These are phyloP conservation scores for Coilia nasus DNA, from an alignment of 2,797 vertebrate genomes.

Conservation along the genomic window DNA sequence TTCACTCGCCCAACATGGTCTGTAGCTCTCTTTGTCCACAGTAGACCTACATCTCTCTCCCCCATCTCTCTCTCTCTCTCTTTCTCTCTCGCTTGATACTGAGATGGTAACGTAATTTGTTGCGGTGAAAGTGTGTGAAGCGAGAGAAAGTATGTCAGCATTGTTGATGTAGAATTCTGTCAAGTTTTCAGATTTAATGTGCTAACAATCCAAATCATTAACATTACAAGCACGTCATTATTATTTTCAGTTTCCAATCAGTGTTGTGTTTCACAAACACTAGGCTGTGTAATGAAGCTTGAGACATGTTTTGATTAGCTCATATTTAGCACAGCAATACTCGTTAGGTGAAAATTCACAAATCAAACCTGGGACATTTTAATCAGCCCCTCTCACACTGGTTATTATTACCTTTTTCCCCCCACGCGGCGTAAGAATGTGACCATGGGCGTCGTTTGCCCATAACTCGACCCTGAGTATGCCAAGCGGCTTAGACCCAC, in stretches of 20 bases:
- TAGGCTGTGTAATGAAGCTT: slow-evolving; percentile 18
- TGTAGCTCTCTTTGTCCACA: background rate
- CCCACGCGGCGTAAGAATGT: background rate
- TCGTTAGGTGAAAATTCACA: background rate
- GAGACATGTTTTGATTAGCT: slow-evolving; percentile 13
- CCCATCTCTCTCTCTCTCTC: background rate
- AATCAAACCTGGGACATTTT: slow-evolving; percentile 5
- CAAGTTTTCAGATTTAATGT: background rate
- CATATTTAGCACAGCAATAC: background rate
- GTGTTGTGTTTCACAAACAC: slow-evolving; percentile 9
- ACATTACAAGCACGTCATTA: slow-evolving; percentile 1
- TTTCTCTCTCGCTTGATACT: background rate
- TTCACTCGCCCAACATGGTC: slow-evolving; percentile 27
- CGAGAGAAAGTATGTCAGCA: background rate
- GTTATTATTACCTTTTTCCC: background rate
- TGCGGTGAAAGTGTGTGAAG: slow-evolving; percentile 3
- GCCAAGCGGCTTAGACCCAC: slow-evolving; percentile 13
- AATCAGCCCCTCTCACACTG: background rate
- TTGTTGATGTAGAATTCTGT: background rate
- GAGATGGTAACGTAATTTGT: background rate
- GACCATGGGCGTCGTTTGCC: background rate
- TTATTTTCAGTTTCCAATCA: background rate
- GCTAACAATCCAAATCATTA: slow-evolving; percentile 11
- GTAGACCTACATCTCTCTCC: background rate
- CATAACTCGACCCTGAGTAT: background rate